Evolutionary conservation across 2,113 vertebrate genomes (phyloP), one percentile per base, ranked within the genome.

Genomic region (Cinclus mexicanus): DNA sequence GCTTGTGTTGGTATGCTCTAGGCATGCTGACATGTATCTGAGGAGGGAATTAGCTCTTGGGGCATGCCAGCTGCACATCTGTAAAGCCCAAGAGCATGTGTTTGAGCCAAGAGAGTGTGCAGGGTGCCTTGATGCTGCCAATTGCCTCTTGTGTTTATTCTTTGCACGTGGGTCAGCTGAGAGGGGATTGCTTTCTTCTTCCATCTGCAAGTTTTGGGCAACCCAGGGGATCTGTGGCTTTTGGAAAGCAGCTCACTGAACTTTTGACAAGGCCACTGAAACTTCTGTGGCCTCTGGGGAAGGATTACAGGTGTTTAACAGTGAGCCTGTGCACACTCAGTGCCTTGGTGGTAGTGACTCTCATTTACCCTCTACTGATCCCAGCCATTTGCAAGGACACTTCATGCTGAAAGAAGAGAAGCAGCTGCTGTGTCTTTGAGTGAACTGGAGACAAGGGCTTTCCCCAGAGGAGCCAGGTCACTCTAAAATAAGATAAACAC

Each of bases 401-500:
- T 21, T 90, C 67, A 22, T 56, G 74, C 69, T 2, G 10, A 84
- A 53, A 90, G 69, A n/a, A 94, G 60, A 87, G 37, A 60, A 88
- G 70, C 52, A 87, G 49, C 59, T 80, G 14, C 63, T 65, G 42
- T 78, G 37, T 91, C 72, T 84, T 69, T 63, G 44, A 83, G 70
- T 39, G 59, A 88, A 69, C 15, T 64, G 68, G n/a, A 91, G 79
- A 95, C 55, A 79, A 70, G 47, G 37, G 83, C 37, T 89, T 78
- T 77, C 44, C 78, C 67, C 52, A 52, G 47, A 86, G 71, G 61
- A 88, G 37, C 69, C 61, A 69, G 64, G 79, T 89, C 47, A 57
- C 49, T 72, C 90, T 46, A 71, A 93, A 95, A 82, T 44, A 83
- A 68, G 74, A 50, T 83, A 84, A 96, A 71, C 75, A 95, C 9